A percentile compares a stretch with the other conserved stretches of the same genome.
These are phyloP conservation scores for Astropecten irregularis DNA, from an alignment of 53 echinoderm and acorn worm species.

Conservation along the genomic window DNA sequence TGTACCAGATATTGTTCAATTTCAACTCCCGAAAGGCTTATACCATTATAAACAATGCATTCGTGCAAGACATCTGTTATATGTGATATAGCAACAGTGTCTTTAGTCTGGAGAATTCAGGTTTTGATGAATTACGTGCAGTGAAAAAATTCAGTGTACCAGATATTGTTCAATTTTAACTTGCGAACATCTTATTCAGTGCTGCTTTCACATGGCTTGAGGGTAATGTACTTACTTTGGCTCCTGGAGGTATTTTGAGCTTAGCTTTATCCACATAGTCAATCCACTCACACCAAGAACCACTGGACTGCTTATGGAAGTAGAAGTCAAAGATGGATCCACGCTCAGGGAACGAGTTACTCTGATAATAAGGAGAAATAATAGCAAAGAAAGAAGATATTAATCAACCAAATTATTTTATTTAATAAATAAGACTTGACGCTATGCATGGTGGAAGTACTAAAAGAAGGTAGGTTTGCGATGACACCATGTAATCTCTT, in stretches of 20 bases:
- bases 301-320: constrained; percentile 94
- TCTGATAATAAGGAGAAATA: constrained; percentile 60
- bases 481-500: not conserved
- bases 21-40: no score
- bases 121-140: no score
- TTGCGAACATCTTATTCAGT: no score
- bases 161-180: no score
- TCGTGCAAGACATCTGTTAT: no score
- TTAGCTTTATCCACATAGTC: constrained; percentile 89
- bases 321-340: constrained; percentile 94
- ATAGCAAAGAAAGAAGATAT: not conserved
- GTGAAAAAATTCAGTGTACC: no score
- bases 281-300: constrained; percentile 94
- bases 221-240: constrained; percentile 85
- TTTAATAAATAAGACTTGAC: not conserved
- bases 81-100: no score
- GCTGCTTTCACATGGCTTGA: no score
- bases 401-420: not conserved
- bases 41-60: no score
- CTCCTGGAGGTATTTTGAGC: constrained; percentile 71
- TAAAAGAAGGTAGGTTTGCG: not conserved
- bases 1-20: no score
- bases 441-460: not conserved
- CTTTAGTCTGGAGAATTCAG: no score
- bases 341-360: constrained; percentile 96